phyloP scores from a whole-genome alignment of 2,888 invertebrate species.

The Flexamia atlantica region DNA sequence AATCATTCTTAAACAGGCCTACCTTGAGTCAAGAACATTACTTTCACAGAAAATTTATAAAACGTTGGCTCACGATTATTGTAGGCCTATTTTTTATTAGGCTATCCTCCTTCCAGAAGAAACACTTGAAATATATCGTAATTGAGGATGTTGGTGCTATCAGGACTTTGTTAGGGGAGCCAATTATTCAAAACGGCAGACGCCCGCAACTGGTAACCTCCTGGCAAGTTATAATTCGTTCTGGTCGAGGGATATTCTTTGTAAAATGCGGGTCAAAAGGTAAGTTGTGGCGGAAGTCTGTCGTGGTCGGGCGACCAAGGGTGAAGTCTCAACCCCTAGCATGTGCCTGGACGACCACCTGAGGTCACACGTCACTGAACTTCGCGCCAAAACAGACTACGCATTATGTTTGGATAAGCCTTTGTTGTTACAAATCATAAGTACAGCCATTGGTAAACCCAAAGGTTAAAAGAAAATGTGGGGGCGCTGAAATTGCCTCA shows the following conservation, averaged over 20 bases:
- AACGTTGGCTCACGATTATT: too few relatives aligned
- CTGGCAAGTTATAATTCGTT: slow-evolving; percentile 50
- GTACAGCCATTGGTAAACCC: too few relatives aligned
- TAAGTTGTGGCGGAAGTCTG: slow-evolving; percentile 38
- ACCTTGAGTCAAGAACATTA: too few relatives aligned
- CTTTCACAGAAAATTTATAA: too few relatives aligned
- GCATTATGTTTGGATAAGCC: too few relatives aligned
- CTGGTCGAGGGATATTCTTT: slow-evolving; percentile 38
- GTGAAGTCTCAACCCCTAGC: slow-evolving; percentile 54
- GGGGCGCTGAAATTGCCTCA: too few relatives aligned
- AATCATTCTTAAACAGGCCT: too few relatives aligned
- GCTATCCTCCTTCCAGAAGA: neutral
- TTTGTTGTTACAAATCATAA: too few relatives aligned
- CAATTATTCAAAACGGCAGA: slow-evolving; percentile 20
- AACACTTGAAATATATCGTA: neutral
- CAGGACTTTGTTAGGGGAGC: neutral
- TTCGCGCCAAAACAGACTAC: slow-evolving; percentile 32
- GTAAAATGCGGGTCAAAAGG: slow-evolving; percentile 50
- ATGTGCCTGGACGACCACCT: slow-evolving; percentile 38
- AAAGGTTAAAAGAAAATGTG: too few relatives aligned
- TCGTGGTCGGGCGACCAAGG: slow-evolving; percentile 57
- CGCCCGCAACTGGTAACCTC: neutral
- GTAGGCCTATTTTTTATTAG: too few relatives aligned
- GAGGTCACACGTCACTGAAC: slow-evolving; percentile 5
- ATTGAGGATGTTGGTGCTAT: neutral